Conservation (phyloP, 2,797 vertebrate species). For the Oophaga sylvatica region DNA sequence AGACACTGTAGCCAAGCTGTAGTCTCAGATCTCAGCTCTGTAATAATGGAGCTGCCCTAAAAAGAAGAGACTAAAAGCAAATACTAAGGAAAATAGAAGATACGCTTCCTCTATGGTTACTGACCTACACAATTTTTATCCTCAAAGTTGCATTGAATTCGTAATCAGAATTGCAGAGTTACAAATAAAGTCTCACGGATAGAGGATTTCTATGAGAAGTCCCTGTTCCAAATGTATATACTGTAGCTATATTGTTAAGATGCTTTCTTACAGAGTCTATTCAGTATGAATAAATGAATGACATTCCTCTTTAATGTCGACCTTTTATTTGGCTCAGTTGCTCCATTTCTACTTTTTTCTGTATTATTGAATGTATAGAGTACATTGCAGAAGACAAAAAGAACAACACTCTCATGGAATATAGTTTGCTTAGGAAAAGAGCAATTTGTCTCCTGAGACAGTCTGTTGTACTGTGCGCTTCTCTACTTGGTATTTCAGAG, state of each 20-base stretch:
- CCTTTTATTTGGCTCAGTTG: background rate
- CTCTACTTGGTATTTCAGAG: background rate
- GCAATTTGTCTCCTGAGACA: background rate
- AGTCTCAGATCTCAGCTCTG: no score
- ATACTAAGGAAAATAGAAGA: background rate
- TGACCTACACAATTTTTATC: background rate
- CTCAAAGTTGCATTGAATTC: background rate
- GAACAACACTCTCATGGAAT: background rate
- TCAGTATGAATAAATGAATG: background rate
- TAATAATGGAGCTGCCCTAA: no score
- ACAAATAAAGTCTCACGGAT: background rate
- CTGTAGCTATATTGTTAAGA: background rate
- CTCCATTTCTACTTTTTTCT: background rate
- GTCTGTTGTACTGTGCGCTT: background rate
- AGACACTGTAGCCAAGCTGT: no score
- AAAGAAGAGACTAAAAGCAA: no score
- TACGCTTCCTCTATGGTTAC: background rate
- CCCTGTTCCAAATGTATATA: background rate
- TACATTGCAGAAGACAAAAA: background rate
- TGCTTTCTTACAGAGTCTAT: background rate
- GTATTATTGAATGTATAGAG: background rate
- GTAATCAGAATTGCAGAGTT: background rate
- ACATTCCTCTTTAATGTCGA: background rate
- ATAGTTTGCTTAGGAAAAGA: background rate
- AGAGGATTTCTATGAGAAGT: background rate